These are phyloP conservation scores for Rostratula benghalensis DNA, from an alignment of 2,113 vertebrate genomes.

Conservation along the genomic window DNA sequence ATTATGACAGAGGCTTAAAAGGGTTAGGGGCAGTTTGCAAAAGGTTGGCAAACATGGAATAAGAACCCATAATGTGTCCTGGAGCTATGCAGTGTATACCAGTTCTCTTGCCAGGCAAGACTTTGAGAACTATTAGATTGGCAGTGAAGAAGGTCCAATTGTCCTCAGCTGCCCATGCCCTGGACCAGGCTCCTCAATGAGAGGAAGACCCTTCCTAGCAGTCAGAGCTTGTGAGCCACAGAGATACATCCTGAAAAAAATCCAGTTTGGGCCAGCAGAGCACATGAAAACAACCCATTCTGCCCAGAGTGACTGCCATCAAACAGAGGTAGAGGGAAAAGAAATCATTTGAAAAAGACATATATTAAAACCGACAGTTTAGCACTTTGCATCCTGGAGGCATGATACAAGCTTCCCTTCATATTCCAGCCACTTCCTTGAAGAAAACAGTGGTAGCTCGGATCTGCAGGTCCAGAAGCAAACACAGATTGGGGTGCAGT, in stretches of 20 bases:
- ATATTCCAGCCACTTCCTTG: background rate
- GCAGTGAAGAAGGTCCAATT: background rate
- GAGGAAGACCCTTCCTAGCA: background rate
- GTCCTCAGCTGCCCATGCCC: background rate
- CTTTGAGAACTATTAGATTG: background rate
- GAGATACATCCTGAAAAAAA: background rate
- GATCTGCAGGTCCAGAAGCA: background rate
- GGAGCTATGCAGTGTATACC: background rate
- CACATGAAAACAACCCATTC: too few relatives aligned
- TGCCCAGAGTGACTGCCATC: accelerated
- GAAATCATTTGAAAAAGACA: background rate
- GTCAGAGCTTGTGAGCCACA: background rate
- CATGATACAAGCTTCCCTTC: background rate
- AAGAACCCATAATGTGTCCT: background rate
- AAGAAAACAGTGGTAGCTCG: background rate
- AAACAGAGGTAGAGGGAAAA: background rate
- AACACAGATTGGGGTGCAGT: background rate
- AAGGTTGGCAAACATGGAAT: background rate
- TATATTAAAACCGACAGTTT: background rate
- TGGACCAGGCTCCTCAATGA: background rate
- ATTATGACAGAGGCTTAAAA: background rate
- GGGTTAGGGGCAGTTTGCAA: background rate
- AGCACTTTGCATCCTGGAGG: background rate
- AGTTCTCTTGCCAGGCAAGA: background rate
- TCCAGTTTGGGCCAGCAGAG: background rate